Evolutionary conservation across 2,888 invertebrate genomes (phyloP), one percentile per base, ranked within the genome.

Genomic region (Dione juno): DNA sequence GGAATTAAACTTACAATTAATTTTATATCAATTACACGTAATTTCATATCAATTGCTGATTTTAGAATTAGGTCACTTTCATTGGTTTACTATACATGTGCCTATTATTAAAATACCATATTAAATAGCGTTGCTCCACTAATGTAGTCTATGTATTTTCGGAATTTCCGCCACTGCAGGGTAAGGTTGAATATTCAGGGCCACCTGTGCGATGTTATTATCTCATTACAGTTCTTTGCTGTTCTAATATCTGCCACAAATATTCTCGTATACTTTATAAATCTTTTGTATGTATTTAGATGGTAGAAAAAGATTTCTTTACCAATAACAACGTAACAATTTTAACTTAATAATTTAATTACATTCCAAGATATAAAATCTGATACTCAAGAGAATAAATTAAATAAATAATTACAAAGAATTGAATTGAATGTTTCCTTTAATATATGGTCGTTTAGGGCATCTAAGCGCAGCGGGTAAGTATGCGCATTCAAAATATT

Each of bases 121-220:
- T 28, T 28, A 28, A 3, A 5, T 37, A 14, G 16, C n/a, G 43
- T 7, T 6, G 41, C 41, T 52, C 41, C 59, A 52, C 43, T 67
- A 61, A 61, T 67, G 61, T 61, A 67, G 28, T 61, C 52, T 35
- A 61, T 61, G 16, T 35, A 63, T 45, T 61, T 68, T 50, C 41
- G 61, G 43, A 53, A 63, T 48, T 67, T 59, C 50, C 54, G n/a
- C 52, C 52, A 43, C 68, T 61, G n/a, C 53, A 14, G 53, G 59
- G 28, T 28, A 59, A 59, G 59, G 68, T 54, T 43, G 68, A 63
- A 68, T 68, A 68, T 68, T 63, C 68, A 68, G 52, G 19, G 68
- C 53, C 63, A 63, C 68, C 68, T 68, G 68, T 53, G 28, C 53
- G 13, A 53, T 53, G 43, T 68, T 68, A 68, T 68, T 68, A 63